phyloP scores from a whole-genome alignment of 2,113 vertebrate genomes.

The Cephalopterus ornatus region DNA sequence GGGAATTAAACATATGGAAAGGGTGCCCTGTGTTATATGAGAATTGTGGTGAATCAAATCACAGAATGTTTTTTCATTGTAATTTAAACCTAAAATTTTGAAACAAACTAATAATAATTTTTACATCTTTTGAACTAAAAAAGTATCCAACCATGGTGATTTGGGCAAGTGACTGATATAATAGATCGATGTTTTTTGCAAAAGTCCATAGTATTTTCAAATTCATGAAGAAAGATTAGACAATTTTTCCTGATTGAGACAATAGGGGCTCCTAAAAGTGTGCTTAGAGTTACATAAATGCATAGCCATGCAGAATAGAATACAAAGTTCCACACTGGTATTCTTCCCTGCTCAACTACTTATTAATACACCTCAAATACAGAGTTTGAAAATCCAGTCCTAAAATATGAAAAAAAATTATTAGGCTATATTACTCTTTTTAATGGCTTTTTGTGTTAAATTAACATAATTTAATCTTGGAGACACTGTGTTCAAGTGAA shows the following conservation, averaged over 20 bases:
- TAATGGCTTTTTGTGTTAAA: constrained; percentile 2
- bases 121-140: background rate
- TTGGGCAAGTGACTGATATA: background rate
- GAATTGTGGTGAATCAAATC: background rate
- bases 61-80: background rate
- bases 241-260: background rate
- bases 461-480: constrained; percentile 21
- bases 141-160: background rate
- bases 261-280: background rate
- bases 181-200: background rate
- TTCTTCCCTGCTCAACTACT: background rate
- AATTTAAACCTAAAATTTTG: background rate
- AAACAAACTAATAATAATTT: background rate
- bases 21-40: background rate
- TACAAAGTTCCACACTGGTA: background rate
- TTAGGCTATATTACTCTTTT: background rate
- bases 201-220: background rate
- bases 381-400: background rate
- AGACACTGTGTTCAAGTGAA: background rate
- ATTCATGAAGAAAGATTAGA: background rate
- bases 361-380: background rate
- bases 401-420: background rate
- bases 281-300: background rate
- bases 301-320: background rate
- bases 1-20: background rate